phyloP scores from a whole-genome alignment of 2,888 invertebrate genomes.

The Nomada goodeniana region DNA sequence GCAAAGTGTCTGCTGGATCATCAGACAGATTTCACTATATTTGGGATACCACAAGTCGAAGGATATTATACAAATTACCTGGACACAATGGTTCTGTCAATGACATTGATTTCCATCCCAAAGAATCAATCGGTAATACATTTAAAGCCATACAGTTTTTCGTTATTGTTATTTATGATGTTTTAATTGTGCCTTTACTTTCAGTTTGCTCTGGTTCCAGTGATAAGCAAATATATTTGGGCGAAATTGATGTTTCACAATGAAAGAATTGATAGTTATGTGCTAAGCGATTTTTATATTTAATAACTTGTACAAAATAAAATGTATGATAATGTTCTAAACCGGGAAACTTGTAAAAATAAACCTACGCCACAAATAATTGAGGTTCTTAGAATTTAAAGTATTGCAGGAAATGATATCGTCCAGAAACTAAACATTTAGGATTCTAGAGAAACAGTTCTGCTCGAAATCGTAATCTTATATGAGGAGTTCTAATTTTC shows the following conservation, averaged over 20 bases:
- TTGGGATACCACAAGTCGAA: conserved; percentile 97
- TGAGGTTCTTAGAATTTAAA: no score
- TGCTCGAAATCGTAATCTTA: no score
- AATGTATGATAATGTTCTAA: conserved; percentile 21
- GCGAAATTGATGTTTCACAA: conserved; percentile 92
- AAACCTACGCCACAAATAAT: no score
- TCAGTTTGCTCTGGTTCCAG: conserved; percentile 95
- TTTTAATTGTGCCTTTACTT: conserved; percentile 74
- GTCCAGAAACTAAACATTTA: not conserved
- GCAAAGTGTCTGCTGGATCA: conserved; percentile 96
- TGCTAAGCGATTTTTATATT: conserved; percentile 32
- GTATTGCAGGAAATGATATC: no score
- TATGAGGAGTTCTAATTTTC: no score
- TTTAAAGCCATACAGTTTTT: not conserved
- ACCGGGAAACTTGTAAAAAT: conserved; percentile 16
- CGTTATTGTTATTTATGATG: not conserved
- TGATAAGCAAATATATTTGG: conserved; percentile 97
- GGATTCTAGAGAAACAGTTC: no score
- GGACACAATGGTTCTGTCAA: conserved; percentile 99
- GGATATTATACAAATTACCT: conserved; percentile 97
- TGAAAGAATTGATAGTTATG: not conserved
- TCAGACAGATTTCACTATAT: conserved; percentile 98
- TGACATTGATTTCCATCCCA: conserved; percentile 97
- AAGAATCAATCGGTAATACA: conserved; percentile 92
- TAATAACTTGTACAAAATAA: conserved; percentile 49